Evolutionary conservation across 2,797 vertebrate species (phyloP).

Genomic region (Trachops cirrhosus): DNA sequence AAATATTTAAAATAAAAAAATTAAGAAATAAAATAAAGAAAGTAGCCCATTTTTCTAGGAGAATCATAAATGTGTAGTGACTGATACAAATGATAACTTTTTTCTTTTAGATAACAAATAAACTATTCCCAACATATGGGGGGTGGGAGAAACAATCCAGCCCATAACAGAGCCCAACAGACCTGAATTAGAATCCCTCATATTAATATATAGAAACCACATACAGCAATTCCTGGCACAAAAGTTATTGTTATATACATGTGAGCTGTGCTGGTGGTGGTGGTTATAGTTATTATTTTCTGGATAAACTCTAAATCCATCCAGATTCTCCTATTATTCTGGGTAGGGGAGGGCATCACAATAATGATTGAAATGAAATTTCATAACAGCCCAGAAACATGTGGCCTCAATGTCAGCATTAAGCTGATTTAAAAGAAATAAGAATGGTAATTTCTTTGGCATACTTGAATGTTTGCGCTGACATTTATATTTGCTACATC

Average conservation of each 20-base stretch:
- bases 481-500: neutral
- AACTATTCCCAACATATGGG: neutral
- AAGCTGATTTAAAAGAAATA: constrained; percentile 1
- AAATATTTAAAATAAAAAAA: no score
- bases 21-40: neutral
- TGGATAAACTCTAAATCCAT: neutral
- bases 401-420: neutral
- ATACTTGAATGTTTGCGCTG: neutral
- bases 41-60: neutral
- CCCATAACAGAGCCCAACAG: neutral
- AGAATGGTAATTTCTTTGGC: neutral
- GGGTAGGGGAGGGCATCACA: neutral
- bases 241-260: neutral
- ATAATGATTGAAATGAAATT: neutral
- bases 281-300: neutral
- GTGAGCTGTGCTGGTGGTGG: neutral
- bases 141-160: neutral
- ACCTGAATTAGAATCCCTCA: neutral
- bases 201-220: neutral
- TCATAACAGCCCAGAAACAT: neutral
- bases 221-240: neutral
- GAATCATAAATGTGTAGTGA: neutral
- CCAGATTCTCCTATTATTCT: neutral
- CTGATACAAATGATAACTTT: neutral
- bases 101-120: neutral